These are phyloP conservation scores for Xylophagus ater DNA, from an alignment of 2,888 invertebrate species.

Conservation along the genomic window DNA sequence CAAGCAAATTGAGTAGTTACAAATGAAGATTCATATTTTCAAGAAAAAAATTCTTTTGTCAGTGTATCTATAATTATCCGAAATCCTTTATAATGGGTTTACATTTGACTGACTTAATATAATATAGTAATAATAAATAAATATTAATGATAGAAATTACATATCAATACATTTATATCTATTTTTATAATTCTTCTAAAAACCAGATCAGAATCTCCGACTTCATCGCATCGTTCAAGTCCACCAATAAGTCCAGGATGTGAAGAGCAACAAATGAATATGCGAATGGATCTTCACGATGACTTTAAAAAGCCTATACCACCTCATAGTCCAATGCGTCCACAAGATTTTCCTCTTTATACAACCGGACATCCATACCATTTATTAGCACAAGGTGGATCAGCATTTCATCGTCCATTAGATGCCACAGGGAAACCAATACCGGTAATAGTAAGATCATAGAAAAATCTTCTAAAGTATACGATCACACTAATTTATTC, in stretches of 20 bases:
- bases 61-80: too few species aligned
- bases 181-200: too few species aligned
- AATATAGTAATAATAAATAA: too few species aligned
- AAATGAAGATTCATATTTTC: too few species aligned
- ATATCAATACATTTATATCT: too few species aligned
- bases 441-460: constrained; percentile 29
- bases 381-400: constrained; percentile 39
- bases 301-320: constrained; percentile 39
- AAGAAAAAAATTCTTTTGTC: too few species aligned
- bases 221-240: constrained; percentile 58
- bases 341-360: constrained; percentile 37
- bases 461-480: too few species aligned
- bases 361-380: constrained; percentile 44
- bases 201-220: constrained; percentile 39
- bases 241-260: constrained; percentile 80
- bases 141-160: too few species aligned
- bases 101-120: too few species aligned
- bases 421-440: constrained; percentile 39
- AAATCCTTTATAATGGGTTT: too few species aligned
- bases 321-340: constrained; percentile 36
- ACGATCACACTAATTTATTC: too few species aligned
- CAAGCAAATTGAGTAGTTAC: too few species aligned
- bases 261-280: constrained; percentile 51
- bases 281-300: constrained; percentile 42
- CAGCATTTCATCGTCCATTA: constrained; percentile 45